Evolutionary conservation across 2,797 vertebrate genomes (phyloP).

Genomic region (Valencia hispanica): DNA sequence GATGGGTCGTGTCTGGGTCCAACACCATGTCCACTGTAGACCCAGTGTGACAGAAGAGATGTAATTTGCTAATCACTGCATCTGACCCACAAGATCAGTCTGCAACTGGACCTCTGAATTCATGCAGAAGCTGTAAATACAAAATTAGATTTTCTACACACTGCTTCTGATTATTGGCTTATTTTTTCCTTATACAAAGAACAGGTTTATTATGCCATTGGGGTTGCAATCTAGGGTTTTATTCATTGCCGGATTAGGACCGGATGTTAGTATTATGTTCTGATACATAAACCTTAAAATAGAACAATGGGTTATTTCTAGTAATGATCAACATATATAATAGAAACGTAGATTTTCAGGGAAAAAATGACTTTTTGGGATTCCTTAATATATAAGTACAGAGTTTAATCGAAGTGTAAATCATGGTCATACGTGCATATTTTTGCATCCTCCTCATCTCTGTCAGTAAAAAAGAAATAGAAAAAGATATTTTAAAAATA

Average conservation of each 20-base stretch:
- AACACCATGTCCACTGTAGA: constrained; percentile 75
- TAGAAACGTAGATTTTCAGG: background rate
- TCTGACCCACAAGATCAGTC: too few species aligned
- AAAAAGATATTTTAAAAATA: background rate
- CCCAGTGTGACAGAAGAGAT: background rate
- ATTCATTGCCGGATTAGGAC: too few species aligned
- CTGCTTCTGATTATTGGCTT: too few species aligned
- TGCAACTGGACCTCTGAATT: too few species aligned
- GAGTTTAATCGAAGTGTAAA: background rate
- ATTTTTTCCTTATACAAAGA: too few species aligned
- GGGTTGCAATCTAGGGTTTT: too few species aligned
- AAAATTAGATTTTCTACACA: too few species aligned
- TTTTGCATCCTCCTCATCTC: constrained; percentile 74
- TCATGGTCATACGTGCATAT: constrained; percentile 62
- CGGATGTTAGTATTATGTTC: too few species aligned
- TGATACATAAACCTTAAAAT: background rate
- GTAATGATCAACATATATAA: background rate
- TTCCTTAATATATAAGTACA: background rate
- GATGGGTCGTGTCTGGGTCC: constrained; percentile 79
- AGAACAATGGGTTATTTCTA: background rate
- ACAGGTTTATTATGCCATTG: too few species aligned
- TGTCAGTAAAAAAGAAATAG: constrained; percentile 38
- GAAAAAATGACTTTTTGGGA: background rate
- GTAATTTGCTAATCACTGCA: too few species aligned
- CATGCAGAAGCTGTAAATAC: too few species aligned